These are phyloP conservation scores for Drosophila hawaiiensis DNA, from an alignment of 2,888 invertebrate genomes.

Conservation along the genomic window DNA sequence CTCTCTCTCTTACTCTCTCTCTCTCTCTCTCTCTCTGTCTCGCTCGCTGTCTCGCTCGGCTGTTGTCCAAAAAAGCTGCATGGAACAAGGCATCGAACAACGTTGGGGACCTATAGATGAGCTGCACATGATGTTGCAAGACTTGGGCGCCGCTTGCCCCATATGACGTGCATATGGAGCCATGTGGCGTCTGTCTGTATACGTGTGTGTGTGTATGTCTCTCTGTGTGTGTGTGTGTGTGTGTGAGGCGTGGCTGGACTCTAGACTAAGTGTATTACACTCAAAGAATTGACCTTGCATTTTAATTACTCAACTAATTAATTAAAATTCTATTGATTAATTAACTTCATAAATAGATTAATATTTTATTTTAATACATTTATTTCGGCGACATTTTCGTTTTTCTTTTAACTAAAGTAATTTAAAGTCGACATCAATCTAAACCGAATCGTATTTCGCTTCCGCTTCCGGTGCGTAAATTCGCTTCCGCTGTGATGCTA, in stretches of 20 bases:
- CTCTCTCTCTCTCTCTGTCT: constrained; percentile 6
- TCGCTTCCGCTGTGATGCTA: background rate
- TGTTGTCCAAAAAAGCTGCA: constrained; percentile 59
- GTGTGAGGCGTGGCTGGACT: constrained; percentile 59
- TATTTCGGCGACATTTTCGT: background rate
- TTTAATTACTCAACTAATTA: background rate
- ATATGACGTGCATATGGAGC: constrained; percentile 48
- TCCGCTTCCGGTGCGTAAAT: background rate
- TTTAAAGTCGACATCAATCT: background rate
- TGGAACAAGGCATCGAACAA: constrained; percentile 59
- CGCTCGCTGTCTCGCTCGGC: constrained; percentile 30
- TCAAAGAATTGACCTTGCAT: background rate
- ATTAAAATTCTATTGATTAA: background rate
- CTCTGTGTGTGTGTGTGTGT: constrained; percentile 12
- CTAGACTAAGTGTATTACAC: constrained; percentile 29
- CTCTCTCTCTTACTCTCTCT: constrained; percentile 5
- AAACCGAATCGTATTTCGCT: background rate
- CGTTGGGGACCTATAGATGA: constrained; percentile 61
- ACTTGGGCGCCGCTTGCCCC: constrained; percentile 52
- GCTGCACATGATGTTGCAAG: constrained; percentile 64
- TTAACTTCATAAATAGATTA: background rate
- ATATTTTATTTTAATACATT: background rate
- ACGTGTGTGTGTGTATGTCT: background rate
- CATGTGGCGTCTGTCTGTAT: constrained; percentile 11
- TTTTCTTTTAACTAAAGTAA: background rate